Conservation (phyloP, 2,113 vertebrate genomes). For the Thryonomys swinderianus region DNA sequence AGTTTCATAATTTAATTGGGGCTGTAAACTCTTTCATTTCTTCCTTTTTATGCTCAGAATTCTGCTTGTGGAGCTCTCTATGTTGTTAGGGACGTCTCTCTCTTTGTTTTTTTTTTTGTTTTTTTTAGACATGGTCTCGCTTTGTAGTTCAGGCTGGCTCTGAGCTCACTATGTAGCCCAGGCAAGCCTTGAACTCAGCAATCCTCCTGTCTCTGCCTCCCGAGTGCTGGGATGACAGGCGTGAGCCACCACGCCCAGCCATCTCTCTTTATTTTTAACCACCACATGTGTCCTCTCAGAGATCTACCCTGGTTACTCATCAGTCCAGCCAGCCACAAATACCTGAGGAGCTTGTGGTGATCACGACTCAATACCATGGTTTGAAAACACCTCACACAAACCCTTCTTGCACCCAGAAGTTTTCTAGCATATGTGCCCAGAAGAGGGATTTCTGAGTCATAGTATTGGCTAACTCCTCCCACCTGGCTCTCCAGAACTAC, state of each 20-base stretch:
- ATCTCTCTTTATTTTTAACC: not conserved
- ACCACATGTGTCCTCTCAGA: not conserved
- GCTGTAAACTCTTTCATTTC: not conserved
- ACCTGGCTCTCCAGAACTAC: not conserved
- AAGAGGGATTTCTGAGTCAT: constrained; percentile 1
- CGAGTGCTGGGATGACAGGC: no score
- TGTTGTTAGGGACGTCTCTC: not conserved
- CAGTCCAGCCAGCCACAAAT: not conserved
- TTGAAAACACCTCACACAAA: not conserved
- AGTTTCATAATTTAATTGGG: not conserved
- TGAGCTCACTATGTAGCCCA: no score
- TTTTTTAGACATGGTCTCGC: no score
- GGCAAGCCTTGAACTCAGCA: no score
- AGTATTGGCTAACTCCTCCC: not conserved
- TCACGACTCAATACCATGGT: not conserved
- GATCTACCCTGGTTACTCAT: not conserved
- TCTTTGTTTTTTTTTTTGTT: no score
- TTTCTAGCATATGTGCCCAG: constrained; percentile 13
- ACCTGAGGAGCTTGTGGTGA: not conserved
- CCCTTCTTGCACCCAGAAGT: not conserved
- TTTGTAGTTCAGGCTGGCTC: no score
- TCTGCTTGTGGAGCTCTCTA: not conserved
- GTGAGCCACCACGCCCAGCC: no score
- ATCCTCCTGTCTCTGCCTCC: no score
- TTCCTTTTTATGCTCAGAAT: not conserved